These are phyloP conservation scores for Todus mexicanus DNA, from an alignment of 2,797 vertebrate genomes.

Conservation along the genomic window DNA sequence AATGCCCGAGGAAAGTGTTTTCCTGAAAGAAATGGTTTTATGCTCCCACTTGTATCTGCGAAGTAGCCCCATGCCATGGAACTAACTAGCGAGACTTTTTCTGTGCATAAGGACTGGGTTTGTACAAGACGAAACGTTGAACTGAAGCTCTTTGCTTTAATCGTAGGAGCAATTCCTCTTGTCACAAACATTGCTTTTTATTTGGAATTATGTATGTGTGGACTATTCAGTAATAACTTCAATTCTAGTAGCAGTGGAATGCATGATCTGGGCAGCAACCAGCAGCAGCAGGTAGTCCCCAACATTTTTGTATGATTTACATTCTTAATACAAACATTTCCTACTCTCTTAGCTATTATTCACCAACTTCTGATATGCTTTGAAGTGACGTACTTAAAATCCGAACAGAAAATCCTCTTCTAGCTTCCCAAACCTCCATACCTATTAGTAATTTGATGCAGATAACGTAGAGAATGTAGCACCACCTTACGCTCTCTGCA, in stretches of 20 bases:
- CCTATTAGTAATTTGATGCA: conserved; percentile 12
- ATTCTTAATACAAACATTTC: neutral
- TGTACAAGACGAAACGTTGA: neutral
- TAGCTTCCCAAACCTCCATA: neutral
- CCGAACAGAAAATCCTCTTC: neutral
- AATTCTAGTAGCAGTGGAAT: neutral
- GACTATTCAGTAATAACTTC: neutral
- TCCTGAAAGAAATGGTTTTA: neutral
- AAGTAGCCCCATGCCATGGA: neutral
- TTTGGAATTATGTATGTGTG: neutral
- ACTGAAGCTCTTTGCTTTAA: neutral
- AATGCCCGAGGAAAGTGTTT: neutral
- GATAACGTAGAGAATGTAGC: conserved; percentile 8
- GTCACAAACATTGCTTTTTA: neutral
- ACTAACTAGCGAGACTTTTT: neutral
- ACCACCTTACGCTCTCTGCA: conserved; percentile 57
- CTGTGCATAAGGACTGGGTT: neutral
- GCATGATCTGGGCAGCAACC: neutral
- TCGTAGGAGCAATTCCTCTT: neutral
- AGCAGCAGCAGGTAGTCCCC: neutral
- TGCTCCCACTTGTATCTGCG: fast-evolving
- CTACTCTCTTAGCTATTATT: neutral
- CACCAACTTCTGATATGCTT: neutral
- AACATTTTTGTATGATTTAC: neutral
- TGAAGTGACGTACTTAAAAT: neutral